phyloP scores from a whole-genome alignment of 35 echinoderm and acorn worm species.

The Ophiothrix spiculata region DNA sequence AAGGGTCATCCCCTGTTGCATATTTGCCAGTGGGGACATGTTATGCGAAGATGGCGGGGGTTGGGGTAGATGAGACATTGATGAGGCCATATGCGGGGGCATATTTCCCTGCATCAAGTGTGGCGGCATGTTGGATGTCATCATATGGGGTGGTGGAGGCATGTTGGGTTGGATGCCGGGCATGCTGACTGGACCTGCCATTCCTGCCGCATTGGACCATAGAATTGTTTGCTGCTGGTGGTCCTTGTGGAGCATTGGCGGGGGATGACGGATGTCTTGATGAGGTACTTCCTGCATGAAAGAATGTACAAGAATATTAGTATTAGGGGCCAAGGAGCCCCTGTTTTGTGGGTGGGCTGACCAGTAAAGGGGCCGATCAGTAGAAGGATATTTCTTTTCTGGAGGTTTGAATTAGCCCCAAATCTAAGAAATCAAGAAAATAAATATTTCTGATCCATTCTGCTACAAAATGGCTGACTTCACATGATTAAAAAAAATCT shows the following conservation, averaged over 20 bases:
- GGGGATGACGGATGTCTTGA: neutral
- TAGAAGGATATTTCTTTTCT: too few relatives aligned
- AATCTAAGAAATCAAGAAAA: too few relatives aligned
- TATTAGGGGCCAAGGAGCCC: too few relatives aligned
- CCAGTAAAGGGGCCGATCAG: too few relatives aligned
- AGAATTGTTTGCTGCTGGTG: neutral
- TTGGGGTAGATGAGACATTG: neutral
- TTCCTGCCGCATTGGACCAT: neutral
- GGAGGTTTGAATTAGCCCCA: too few relatives aligned
- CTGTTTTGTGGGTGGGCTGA: too few relatives aligned
- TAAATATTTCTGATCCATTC: too few relatives aligned
- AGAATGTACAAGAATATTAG: too few relatives aligned
- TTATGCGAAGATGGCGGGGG: neutral
- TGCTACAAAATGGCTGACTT: too few relatives aligned
- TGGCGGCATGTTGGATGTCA: neutral
- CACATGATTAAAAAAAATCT: too few relatives aligned
- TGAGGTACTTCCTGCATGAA: too few relatives aligned
- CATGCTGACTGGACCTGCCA: neutral
- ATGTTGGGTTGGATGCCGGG: neutral
- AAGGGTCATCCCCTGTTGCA: neutral
- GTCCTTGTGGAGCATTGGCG: slow-evolving; percentile 1
- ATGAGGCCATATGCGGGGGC: neutral
- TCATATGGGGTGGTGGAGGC: neutral
- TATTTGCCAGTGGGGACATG: neutral
- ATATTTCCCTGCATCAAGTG: neutral